Percentiles rank a stretch among this genome's conserved stretches.
Evolutionary conservation across 37 sponge, comb jelly and placozoan species (phyloP).

Genomic region (Geodia barretti): DNA sequence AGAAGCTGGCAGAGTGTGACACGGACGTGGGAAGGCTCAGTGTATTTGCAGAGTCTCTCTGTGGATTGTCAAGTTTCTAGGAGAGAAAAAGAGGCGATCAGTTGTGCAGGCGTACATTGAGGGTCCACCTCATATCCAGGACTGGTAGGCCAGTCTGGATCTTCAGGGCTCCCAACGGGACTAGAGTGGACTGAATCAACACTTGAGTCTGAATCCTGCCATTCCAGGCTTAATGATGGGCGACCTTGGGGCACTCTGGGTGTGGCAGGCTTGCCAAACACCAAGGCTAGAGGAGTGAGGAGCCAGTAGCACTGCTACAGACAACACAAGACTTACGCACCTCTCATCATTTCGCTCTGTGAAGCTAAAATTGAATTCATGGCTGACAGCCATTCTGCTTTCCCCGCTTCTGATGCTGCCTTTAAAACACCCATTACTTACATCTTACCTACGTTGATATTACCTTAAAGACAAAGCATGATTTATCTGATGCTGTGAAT

Average conservation of each 20-base stretch:
- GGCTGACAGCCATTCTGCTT: constrained; percentile 18
- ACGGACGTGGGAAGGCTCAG: too few species aligned
- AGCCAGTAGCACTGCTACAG: not conserved
- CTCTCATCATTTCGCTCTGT: constrained; percentile 7
- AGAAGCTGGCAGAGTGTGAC: not conserved
- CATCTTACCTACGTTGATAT: not conserved
- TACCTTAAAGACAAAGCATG: constrained; percentile 4
- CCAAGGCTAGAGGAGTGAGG: not conserved
- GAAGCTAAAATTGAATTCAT: constrained; percentile 11
- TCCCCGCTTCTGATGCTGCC: constrained; percentile 19
- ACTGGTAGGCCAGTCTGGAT: constrained; percentile 38
- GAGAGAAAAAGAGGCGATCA: too few species aligned
- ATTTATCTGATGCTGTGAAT: not conserved
- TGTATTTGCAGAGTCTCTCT: too few species aligned
- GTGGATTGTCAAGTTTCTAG: too few species aligned
- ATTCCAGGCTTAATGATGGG: constrained; percentile 8
- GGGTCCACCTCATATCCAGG: constrained; percentile 40
- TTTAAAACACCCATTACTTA: not conserved
- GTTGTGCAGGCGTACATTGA: too few species aligned
- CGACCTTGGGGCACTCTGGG: not conserved
- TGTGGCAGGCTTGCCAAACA: constrained; percentile 27
- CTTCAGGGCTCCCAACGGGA: not conserved
- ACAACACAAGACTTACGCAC: not conserved
- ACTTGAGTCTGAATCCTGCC: constrained; percentile 58
- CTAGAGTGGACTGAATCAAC: constrained; percentile 33